Base-by-base conservation (phyloP, 2,888 invertebrate species). In the Ptilodon capucinus region DNA sequence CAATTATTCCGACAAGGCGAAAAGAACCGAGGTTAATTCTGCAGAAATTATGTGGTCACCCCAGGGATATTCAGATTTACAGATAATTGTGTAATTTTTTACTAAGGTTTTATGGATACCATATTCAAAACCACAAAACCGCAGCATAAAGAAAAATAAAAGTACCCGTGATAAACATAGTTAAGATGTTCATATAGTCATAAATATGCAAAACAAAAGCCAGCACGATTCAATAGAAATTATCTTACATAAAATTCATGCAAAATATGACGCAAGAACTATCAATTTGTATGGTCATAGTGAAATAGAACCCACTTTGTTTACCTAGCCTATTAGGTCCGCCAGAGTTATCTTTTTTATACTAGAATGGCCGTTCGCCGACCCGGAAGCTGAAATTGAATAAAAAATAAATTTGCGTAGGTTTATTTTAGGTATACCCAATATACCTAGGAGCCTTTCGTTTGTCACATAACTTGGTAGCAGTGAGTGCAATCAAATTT, bases 281-380 rank as follows among this genome's bases (percentile, higher is more conserved):
- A 64, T 67, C 55, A 58, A 57, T 58, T 53, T 44, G 36, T 47
- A 56, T 51, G 43, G 59, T 28, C 44, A 46, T 57, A 64, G 65
- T 56, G 61, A 48, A 46, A 44, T 57, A 64, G 68, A 58, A 62
- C 48, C 56, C 43, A 53, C 34, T 61, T 54, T 69, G 61, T 74
- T 68, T 64, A 57, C 59, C 57, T 65, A 71, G 61, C 38, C 55
- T 51, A 64, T 73, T 71, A 64, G 65, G 57, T 66, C 64, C 58
- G 60, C 71, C 71, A 62, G 64, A 54, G 57, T 47, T 54, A 60
- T 53, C 60, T 64, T 58, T 56, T 54, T 57, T 48, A 42, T 46
- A 44, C 46, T 35, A 36, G 47, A 40, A 40, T 50, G 50, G 48
- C 52, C 56, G 59, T 49, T 52, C 51, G 28, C 3, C 28, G n/a